A percentile compares a stretch with the other conserved stretches of the same genome.
phyloP scores from a whole-genome alignment of 2,888 invertebrate species.

The Tenthredo distinguenda region DNA sequence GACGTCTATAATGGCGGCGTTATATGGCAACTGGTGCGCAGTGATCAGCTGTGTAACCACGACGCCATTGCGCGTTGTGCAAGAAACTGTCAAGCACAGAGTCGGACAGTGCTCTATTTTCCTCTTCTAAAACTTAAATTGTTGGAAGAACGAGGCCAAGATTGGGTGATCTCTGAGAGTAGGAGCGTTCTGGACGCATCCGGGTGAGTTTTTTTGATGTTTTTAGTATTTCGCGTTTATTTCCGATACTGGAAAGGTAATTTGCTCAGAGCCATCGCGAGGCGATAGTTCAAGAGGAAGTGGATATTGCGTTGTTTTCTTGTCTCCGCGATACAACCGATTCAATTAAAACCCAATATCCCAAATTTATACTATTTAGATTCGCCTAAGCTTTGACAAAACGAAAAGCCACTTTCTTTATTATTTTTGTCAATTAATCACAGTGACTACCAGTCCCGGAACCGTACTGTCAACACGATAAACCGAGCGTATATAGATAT shows the following conservation, averaged over 20 bases:
- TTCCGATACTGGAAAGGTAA: slow-evolving; percentile 47
- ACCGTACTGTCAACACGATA: slow-evolving; percentile 15
- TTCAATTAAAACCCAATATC: background rate
- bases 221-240: slow-evolving; percentile 9
- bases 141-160: slow-evolving; percentile 65
- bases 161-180: slow-evolving; percentile 72
- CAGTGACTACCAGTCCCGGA: background rate
- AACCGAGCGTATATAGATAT: background rate
- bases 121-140: slow-evolving; percentile 63
- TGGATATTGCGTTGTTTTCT: slow-evolving; percentile 48
- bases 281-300: slow-evolving; percentile 7
- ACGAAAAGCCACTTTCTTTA: background rate
- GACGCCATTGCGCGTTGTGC: slow-evolving; percentile 71
- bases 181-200: slow-evolving; percentile 75
- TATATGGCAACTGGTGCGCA: slow-evolving; percentile 57
- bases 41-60: slow-evolving; percentile 68
- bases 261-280: slow-evolving; percentile 40
- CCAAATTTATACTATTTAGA: background rate
- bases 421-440: background rate
- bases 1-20: slow-evolving; percentile 52
- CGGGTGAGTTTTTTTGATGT: slow-evolving; percentile 69
- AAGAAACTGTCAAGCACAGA: slow-evolving; percentile 69
- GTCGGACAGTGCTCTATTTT: slow-evolving; percentile 59
- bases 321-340: background rate
- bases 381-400: background rate